Evolutionary conservation across 2,113 vertebrate genomes (phyloP).

Genomic region (Erythrocercus mccallii): DNA sequence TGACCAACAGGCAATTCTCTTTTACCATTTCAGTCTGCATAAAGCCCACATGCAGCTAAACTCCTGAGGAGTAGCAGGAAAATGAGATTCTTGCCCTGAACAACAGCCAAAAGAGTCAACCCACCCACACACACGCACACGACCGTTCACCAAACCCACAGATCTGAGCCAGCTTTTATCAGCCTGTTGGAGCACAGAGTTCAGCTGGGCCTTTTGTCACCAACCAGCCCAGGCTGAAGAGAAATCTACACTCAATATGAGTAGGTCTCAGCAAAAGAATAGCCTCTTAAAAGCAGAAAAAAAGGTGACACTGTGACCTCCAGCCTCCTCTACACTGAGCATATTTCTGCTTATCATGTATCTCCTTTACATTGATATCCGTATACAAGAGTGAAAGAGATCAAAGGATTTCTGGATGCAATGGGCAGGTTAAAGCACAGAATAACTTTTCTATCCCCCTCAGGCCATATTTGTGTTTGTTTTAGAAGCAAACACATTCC

Average conservation of each 20-base stretch:
- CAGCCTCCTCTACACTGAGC: background rate
- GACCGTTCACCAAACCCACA: background rate
- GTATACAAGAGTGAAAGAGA: background rate
- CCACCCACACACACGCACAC: accelerated
- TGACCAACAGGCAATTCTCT: background rate
- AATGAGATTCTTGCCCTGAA: background rate
- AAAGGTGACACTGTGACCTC: background rate
- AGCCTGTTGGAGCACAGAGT: background rate
- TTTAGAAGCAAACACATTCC: conserved; percentile 14
- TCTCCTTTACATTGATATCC: background rate
- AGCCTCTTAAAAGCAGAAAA: background rate
- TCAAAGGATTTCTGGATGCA: background rate
- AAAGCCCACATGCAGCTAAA: background rate
- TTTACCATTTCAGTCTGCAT: background rate
- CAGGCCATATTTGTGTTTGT: background rate
- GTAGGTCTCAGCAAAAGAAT: background rate
- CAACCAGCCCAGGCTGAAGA: background rate
- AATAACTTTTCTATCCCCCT: background rate
- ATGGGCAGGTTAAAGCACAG: background rate
- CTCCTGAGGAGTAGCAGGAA: background rate
- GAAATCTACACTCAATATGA: background rate
- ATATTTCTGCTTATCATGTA: background rate
- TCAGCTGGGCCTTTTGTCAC: background rate
- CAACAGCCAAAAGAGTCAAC: background rate
- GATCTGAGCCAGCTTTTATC: background rate